phyloP scores from a whole-genome alignment of 1,140 invertebrate species.

The Drosophila orena region DNA sequence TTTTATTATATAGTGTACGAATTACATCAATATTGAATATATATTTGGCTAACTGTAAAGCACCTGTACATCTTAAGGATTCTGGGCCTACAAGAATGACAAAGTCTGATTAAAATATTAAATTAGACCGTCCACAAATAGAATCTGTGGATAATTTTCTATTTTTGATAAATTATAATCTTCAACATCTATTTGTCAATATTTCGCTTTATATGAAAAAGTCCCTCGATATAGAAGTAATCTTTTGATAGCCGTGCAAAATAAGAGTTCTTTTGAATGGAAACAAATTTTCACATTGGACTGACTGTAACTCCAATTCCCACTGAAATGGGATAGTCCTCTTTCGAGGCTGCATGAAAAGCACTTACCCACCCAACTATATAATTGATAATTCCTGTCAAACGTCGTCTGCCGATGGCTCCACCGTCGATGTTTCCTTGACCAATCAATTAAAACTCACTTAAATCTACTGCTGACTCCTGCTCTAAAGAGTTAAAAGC shows the following conservation, averaged over 20 bases:
- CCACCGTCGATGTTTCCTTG: slow-evolving; percentile 7
- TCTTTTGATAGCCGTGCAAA: neutral
- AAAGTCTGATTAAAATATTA: too few species aligned
- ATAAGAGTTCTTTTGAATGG: neutral
- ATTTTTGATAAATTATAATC: too few species aligned
- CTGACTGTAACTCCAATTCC: neutral
- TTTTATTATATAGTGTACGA: neutral
- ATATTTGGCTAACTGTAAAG: too few species aligned
- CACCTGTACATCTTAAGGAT: too few species aligned
- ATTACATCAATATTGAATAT: too few species aligned
- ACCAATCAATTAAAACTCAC: slow-evolving; percentile 29
- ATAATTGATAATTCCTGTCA: slow-evolving; percentile 21
- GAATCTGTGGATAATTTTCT: too few species aligned
- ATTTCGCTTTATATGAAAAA: too few species aligned
- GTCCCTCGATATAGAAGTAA: too few species aligned
- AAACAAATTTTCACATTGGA: too few species aligned
- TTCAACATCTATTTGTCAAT: too few species aligned
- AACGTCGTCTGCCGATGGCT: slow-evolving; percentile 1
- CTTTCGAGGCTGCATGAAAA: slow-evolving; percentile 64
- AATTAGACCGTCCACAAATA: too few species aligned
- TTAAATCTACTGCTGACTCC: slow-evolving; percentile 20
- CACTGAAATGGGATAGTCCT: neutral
- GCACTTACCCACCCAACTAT: slow-evolving; percentile 42
- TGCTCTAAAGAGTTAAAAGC: slow-evolving; percentile 22
- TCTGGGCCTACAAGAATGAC: too few species aligned